These are phyloP conservation scores for Portevinia maculata DNA, from an alignment of 2,888 invertebrate genomes.

Conservation along the genomic window DNA sequence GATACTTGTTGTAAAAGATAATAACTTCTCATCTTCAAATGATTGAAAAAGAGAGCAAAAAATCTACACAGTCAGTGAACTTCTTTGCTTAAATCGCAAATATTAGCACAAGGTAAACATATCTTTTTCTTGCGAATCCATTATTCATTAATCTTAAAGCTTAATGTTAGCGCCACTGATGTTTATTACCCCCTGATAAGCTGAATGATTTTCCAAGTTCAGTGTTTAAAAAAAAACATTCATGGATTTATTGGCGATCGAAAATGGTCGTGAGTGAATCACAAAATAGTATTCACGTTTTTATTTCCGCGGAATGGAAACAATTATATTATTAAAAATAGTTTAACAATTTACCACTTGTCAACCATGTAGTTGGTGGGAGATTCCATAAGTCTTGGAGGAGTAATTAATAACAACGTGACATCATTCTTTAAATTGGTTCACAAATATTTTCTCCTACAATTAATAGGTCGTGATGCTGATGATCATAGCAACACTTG, in stretches of 20 bases:
- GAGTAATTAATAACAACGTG: conserved; percentile 57
- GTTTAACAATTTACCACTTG: conserved; percentile 12
- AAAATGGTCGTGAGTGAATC: conserved; percentile 37
- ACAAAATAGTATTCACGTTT: conserved; percentile 3
- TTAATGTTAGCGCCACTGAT: conserved; percentile 25
- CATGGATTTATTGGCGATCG: conserved; percentile 10
- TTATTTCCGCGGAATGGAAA: conserved; percentile 5
- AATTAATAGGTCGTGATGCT: conserved; percentile 42
- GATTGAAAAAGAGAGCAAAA: neutral
- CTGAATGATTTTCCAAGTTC: conserved; percentile 6
- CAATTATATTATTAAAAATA: conserved; percentile 1
- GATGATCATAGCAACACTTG: conserved; percentile 19
- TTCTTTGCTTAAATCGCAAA: conserved; percentile 32
- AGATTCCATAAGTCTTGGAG: conserved; percentile 37
- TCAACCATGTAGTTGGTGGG: neutral
- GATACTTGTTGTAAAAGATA: conserved; percentile 19
- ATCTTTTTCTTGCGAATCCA: conserved; percentile 27
- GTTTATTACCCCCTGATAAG: neutral
- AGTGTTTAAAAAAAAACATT: conserved; percentile 6
- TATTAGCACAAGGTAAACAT: conserved; percentile 38
- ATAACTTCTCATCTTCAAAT: neutral
- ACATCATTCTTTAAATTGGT: conserved; percentile 68
- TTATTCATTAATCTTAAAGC: conserved; percentile 21
- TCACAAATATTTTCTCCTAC: conserved; percentile 44
- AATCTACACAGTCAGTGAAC: conserved; percentile 26